Percentiles rank a stretch among this genome's conserved stretches.
phyloP scores from a whole-genome alignment of 2,113 vertebrate genomes.

The Spilogale gracilis region DNA sequence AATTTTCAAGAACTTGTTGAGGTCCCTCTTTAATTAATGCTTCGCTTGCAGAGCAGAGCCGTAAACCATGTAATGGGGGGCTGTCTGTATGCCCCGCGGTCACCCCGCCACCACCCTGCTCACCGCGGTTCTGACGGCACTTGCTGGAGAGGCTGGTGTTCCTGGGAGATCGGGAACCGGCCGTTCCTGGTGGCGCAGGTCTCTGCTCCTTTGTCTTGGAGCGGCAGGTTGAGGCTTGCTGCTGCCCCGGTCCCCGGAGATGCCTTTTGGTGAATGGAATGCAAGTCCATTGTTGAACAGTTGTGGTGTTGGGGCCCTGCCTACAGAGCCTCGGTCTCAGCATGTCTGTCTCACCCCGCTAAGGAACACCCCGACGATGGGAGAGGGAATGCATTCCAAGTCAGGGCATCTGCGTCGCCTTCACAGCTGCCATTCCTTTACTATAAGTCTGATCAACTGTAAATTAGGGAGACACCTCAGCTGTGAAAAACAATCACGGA shows the following conservation, averaged over 20 bases:
- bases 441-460: neutral
- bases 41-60: constrained; percentile 74
- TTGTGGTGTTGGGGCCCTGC: neutral
- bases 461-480: neutral
- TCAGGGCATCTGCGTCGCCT: rapidly evolving
- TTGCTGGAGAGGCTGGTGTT: neutral
- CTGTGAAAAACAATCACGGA: neutral
- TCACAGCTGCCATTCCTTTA: neutral
- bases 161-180: neutral
- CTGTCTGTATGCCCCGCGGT: constrained; percentile 35
- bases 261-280: neutral
- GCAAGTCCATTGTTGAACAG: constrained; percentile 29
- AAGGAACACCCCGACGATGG: neutral
- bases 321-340: neutral
- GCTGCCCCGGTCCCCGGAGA: neutral
- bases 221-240: constrained; percentile 9
- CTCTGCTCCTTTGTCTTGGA: neutral
- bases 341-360: neutral
- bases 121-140: neutral
- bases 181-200: neutral
- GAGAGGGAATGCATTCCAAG: neutral
- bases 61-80: constrained; percentile 70
- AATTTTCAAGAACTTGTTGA: constrained; percentile 80
- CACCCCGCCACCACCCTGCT: neutral
- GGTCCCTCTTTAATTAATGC: constrained; percentile 84